A percentile compares a stretch with the other conserved stretches of the same genome.
These are phyloP conservation scores for Leucophenga maculata DNA, from an alignment of 2,888 invertebrate species.

Conservation along the genomic window DNA sequence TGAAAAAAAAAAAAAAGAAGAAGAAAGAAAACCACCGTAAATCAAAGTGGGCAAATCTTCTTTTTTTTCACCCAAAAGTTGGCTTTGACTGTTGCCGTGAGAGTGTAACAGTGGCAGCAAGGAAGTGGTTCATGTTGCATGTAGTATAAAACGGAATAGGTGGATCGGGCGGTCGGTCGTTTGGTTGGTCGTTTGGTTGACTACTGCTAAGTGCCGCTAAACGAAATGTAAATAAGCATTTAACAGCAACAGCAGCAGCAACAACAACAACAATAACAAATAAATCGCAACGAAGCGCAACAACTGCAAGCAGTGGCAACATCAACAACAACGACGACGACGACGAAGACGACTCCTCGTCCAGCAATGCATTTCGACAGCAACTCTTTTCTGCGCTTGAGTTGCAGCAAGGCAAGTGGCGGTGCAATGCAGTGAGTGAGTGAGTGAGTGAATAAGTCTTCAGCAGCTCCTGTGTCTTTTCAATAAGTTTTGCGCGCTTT, in stretches of 20 bases:
- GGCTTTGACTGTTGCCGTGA: constrained; percentile 9
- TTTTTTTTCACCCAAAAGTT: constrained; percentile 17
- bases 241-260: constrained; percentile 53
- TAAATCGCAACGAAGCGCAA: constrained; percentile 65
- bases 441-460: too few relatives aligned
- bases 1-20: background rate
- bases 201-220: constrained; percentile 60
- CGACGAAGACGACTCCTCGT: background rate
- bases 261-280: constrained; percentile 43
- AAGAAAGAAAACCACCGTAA: too few relatives aligned
- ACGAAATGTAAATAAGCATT: constrained; percentile 68
- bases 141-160: too few relatives aligned
- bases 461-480: background rate
- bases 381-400: constrained; percentile 7
- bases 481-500: too few relatives aligned
- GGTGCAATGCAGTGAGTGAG: too few relatives aligned
- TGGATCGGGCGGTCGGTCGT: too few relatives aligned
- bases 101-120: background rate
- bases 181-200: background rate
- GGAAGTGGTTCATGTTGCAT: too few relatives aligned
- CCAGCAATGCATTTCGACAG: background rate
- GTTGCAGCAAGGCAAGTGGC: background rate
- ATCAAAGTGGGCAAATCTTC: constrained; percentile 18
- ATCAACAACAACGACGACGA: background rate
- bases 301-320: constrained; percentile 17